A percentile compares a stretch with the other conserved stretches of the same genome.
These are phyloP conservation scores for Syncerus caffer DNA, from an alignment of 2,797 vertebrate genomes.

Conservation along the genomic window DNA sequence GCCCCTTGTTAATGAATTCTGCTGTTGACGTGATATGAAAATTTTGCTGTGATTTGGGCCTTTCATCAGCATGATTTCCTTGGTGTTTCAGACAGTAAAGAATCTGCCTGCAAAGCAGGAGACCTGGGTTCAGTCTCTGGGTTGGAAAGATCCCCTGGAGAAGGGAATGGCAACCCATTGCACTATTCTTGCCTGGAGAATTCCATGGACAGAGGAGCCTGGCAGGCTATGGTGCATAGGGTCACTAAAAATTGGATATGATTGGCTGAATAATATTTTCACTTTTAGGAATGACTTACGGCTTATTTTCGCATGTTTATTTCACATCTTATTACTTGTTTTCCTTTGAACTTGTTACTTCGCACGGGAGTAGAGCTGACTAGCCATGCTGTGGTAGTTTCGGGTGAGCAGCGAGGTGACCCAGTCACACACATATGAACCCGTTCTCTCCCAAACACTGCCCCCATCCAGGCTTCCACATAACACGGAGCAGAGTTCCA, in stretches of 20 bases:
- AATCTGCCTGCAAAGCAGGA: not conserved
- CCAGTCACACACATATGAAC: fast-evolving
- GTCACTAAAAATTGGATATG: not conserved
- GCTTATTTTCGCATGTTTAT: not conserved
- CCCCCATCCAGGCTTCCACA: no score
- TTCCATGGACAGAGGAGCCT: not conserved
- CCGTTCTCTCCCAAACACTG: not conserved
- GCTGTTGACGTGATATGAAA: not conserved
- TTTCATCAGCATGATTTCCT: not conserved
- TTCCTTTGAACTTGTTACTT: not conserved
- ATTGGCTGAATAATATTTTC: not conserved
- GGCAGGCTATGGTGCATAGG: not conserved
- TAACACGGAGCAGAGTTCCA: not conserved
- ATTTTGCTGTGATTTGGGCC: not conserved
- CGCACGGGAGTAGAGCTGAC: not conserved
- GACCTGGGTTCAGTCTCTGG: not conserved
- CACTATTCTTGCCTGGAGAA: not conserved
- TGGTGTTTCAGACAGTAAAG: not conserved
- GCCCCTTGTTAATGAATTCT: not conserved
- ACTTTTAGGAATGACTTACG: not conserved
- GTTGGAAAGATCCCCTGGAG: not conserved
- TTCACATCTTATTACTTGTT: not conserved
- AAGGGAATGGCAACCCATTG: not conserved
- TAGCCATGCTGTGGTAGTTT: fast-evolving
- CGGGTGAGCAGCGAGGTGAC: not conserved